phyloP scores from a whole-genome alignment of 2,888 invertebrate genomes.

The Thecophora atra region DNA sequence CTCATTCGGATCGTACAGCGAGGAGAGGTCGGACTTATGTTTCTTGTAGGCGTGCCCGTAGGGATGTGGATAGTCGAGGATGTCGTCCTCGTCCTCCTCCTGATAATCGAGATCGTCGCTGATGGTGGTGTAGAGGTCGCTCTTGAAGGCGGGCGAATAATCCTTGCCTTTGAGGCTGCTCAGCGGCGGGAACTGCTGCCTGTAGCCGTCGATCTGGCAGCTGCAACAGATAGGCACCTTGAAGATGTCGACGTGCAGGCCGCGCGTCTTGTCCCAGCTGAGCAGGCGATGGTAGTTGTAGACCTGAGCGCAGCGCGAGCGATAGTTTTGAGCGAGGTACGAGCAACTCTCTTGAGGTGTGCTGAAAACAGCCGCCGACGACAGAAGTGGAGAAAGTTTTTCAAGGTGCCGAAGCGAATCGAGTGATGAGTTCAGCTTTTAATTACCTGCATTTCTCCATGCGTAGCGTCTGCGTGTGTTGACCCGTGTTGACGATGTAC shows the following conservation, averaged over 20 bases:
- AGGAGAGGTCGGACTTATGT: constrained; percentile 38
- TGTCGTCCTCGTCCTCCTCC: constrained; percentile 57
- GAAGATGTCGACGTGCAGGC: constrained; percentile 85
- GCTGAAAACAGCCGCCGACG: constrained; percentile 67
- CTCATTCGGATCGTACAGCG: constrained; percentile 53
- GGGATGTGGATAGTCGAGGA: constrained; percentile 46
- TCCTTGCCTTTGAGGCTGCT: constrained; percentile 38
- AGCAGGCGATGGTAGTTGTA: constrained; percentile 84
- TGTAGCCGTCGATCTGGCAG: constrained; percentile 82
- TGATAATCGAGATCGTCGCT: constrained; percentile 60
- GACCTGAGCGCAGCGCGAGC: constrained; percentile 83
- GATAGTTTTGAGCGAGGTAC: constrained; percentile 80
- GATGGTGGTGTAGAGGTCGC: constrained; percentile 53
- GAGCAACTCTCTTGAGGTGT: constrained; percentile 80
- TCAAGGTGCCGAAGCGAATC: not conserved
- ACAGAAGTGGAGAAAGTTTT: not conserved
- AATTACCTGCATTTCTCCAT: constrained; percentile 78
- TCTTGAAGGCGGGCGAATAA: constrained; percentile 37
- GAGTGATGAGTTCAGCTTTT: no score
- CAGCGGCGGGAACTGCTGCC: constrained; percentile 73
- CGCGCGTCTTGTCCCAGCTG: constrained; percentile 83
- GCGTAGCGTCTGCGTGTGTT: constrained; percentile 83
- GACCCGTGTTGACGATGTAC: constrained; percentile 85
- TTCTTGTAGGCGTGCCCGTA: constrained; percentile 40
- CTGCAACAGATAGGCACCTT: constrained; percentile 86